A percentile compares a stretch with the other conserved stretches of the same genome.
phyloP scores from a whole-genome alignment of 2,888 invertebrate species.

The Andrena haemorrhoa region DNA sequence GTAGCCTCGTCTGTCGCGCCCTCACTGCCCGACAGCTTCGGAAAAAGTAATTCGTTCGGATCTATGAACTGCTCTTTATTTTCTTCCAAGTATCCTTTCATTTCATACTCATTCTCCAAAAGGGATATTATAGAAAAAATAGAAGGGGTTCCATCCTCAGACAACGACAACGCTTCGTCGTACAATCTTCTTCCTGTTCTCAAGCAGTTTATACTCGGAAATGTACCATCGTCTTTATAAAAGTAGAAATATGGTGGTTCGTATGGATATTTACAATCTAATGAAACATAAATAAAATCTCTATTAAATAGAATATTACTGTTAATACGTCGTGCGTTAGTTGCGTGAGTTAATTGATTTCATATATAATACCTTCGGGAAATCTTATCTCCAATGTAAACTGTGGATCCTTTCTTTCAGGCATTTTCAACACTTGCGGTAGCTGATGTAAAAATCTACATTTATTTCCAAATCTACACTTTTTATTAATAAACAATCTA shows the following conservation, averaged over 20 bases:
- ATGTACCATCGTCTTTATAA: conserved; percentile 86
- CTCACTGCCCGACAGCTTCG: conserved; percentile 75
- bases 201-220: conserved; percentile 88
- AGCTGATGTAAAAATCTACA: conserved; percentile 91
- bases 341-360: conserved; percentile 28
- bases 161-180: conserved; percentile 89
- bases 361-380: conserved; percentile 85
- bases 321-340: conserved; percentile 7
- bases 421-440: conserved; percentile 82
- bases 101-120: conserved; percentile 89
- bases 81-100: conserved; percentile 87
- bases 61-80: conserved; percentile 88
- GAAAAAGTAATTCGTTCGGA: conserved; percentile 85
- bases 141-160: conserved; percentile 90
- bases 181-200: conserved; percentile 89
- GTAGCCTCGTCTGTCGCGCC: conserved; percentile 85
- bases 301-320: conserved; percentile 8
- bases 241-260: conserved; percentile 90
- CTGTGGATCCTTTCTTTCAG: conserved; percentile 79
- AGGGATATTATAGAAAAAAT: conserved; percentile 91
- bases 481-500: conserved; percentile 88
- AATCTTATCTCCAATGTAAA: conserved; percentile 92
- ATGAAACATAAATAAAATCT: conserved; percentile 47
- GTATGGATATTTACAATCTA: conserved; percentile 89
- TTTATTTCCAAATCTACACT: conserved; percentile 90